A percentile compares a stretch with the other conserved stretches of the same genome.
Evolutionary conservation across 1,140 invertebrate species (phyloP).

Genomic region (Anagrus nilaparvatae): DNA sequence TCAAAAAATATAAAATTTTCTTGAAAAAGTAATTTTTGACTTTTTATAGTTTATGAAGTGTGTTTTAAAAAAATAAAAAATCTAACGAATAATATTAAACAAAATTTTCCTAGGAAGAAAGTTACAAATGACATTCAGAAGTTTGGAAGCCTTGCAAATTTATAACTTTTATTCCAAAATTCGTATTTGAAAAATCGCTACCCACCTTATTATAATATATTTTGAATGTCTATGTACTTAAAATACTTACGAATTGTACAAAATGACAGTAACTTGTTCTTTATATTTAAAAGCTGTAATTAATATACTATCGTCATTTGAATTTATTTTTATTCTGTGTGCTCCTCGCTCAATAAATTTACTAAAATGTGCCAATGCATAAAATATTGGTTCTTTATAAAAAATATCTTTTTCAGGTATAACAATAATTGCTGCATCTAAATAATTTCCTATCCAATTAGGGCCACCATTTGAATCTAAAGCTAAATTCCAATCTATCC

Average conservation of each 20-base stretch:
- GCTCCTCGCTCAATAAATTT: constrained; percentile 65
- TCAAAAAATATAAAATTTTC: no score
- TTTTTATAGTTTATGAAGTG: no score
- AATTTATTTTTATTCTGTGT: constrained; percentile 30
- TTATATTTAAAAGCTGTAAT: constrained; percentile 47
- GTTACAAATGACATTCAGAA: no score
- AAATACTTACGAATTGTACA: constrained; percentile 54
- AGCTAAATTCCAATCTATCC: constrained; percentile 87
- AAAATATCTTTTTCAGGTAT: constrained; percentile 40
- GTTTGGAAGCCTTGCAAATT: no score
- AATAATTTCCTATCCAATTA: constrained; percentile 68
- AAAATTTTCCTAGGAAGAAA: no score
- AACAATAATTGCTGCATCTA: constrained; percentile 71
- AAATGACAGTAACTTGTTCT: constrained; percentile 44
- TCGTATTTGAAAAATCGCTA: no score
- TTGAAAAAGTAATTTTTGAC: no score
- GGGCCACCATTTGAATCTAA: constrained; percentile 69
- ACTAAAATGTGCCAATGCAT: constrained; percentile 77
- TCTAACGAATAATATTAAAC: no score
- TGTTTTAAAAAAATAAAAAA: no score
- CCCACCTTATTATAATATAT: no score
- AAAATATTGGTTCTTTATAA: constrained; percentile 46
- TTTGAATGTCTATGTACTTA: no score
- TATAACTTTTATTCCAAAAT: no score
- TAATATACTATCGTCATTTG: constrained; percentile 19